Evolutionary conservation across 2,888 invertebrate species (phyloP).

Genomic region (Ophonus ardosiacus): DNA sequence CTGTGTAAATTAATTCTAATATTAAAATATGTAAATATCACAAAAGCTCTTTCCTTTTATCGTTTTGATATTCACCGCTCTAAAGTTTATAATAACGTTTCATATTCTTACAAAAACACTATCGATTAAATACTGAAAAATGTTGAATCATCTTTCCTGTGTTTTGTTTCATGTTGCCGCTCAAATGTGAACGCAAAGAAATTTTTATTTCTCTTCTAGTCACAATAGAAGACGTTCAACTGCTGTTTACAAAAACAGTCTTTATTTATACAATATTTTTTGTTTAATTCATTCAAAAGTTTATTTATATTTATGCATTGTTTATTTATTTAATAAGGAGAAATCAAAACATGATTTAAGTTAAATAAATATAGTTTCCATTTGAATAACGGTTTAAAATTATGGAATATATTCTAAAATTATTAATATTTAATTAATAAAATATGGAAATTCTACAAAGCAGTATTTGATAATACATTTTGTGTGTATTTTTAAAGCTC

Average conservation of each 20-base stretch:
- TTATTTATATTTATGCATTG: neutral
- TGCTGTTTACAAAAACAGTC: neutral
- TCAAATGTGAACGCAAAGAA: neutral
- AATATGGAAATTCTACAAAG: no score
- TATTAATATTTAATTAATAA: no score
- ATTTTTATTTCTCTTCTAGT: neutral
- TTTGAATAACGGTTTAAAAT: no score
- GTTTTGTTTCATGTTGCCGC: conserved; percentile 34
- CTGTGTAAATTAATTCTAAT: neutral
- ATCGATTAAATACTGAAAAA: conserved; percentile 40
- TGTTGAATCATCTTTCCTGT: conserved; percentile 41
- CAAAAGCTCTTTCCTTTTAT: neutral
- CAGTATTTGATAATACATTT: no score
- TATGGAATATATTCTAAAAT: no score
- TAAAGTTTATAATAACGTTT: conserved; percentile 38
- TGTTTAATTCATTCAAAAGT: neutral
- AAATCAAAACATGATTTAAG: neutral
- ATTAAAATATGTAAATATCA: neutral
- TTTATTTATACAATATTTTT: neutral
- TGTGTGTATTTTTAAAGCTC: no score
- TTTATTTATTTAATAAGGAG: neutral
- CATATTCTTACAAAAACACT: conserved; percentile 35
- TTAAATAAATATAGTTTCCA: no score
- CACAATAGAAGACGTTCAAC: conserved; percentile 14
- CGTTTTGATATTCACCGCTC: conserved; percentile 32